Conservation (phyloP, 2,888 invertebrate species). For the Brachylomia viminalis region DNA sequence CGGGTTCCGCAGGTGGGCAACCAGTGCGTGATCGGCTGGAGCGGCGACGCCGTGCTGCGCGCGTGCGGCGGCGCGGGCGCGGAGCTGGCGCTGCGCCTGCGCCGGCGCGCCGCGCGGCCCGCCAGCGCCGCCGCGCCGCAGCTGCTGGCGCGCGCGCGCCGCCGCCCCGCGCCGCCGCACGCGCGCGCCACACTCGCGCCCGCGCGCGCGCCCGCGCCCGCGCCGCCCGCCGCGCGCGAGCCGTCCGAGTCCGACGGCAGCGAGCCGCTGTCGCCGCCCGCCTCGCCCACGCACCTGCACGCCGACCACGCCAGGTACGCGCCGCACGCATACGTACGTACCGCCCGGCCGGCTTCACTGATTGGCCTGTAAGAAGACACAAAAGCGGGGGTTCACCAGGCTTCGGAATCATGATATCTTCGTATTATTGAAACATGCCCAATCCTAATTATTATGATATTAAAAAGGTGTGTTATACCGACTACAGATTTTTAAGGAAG, state of each 20-base stretch:
- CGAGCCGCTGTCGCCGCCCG: constrained; percentile 86
- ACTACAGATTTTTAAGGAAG: too few relatives aligned
- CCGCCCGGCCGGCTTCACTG: too few relatives aligned
- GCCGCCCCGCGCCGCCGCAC: constrained; percentile 16
- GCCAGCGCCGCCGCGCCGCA: constrained; percentile 66
- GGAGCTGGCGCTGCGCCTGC: constrained; percentile 73
- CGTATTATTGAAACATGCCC: too few relatives aligned
- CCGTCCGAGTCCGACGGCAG: constrained; percentile 80
- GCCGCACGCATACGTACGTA: too few relatives aligned
- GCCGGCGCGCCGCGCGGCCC: constrained; percentile 72
- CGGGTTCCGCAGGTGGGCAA: constrained; percentile 73
- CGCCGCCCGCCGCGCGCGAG: constrained; percentile 22
- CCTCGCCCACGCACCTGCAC: constrained; percentile 80
- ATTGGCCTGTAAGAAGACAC: too few relatives aligned
- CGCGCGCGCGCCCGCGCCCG: constrained; percentile 67
- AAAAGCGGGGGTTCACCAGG: too few relatives aligned
- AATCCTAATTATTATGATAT: too few relatives aligned
- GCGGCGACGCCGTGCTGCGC: constrained; percentile 75
- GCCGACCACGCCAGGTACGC: constrained; percentile 77
- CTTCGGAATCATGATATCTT: too few relatives aligned
- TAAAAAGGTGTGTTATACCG: too few relatives aligned
- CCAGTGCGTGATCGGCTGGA: constrained; percentile 83
- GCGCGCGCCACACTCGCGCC: constrained; percentile 12
- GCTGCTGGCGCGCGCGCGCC: constrained; percentile 54
- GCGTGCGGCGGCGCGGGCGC: constrained; percentile 65